A percentile compares a stretch with the other conserved stretches of the same genome.
These are phyloP conservation scores for pig (Sus scrofa) DNA, from an alignment of 2,113 vertebrate species.

Conservation along the genomic window DNA sequence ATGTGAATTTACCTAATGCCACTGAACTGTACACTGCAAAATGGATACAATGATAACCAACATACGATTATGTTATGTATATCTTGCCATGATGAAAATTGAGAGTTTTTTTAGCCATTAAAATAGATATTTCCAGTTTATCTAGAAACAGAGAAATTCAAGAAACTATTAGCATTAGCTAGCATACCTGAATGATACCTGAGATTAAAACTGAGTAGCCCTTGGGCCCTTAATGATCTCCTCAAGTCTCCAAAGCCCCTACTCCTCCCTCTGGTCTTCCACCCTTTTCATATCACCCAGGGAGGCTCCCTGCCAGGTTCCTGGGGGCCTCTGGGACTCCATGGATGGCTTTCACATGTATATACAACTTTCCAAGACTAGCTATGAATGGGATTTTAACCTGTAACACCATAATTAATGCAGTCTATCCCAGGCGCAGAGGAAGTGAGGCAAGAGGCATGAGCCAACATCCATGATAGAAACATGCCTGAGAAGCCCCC, in stretches of 20 bases:
- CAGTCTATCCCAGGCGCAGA: neutral
- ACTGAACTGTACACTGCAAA: neutral
- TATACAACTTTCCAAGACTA: neutral
- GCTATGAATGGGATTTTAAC: neutral
- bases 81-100: slow-evolving; percentile 3
- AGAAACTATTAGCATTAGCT: neutral
- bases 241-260: neutral
- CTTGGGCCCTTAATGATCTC: neutral
- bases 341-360: neutral
- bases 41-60: neutral
- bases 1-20: neutral
- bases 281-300: neutral
- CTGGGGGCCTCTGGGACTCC: neutral
- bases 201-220: neutral
- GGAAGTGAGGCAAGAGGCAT: neutral
- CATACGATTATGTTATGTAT: neutral
- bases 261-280: neutral
- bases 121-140: neutral
- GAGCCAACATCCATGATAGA: neutral
- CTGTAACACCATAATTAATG: neutral
- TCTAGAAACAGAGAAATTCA: slow-evolving; percentile 28
- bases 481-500: neutral
- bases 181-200: neutral
- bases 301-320: neutral
- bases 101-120: slow-evolving; percentile 42